Base-by-base conservation (phyloP, 2,888 invertebrate genomes). In the Amorpha juglandis region DNA sequence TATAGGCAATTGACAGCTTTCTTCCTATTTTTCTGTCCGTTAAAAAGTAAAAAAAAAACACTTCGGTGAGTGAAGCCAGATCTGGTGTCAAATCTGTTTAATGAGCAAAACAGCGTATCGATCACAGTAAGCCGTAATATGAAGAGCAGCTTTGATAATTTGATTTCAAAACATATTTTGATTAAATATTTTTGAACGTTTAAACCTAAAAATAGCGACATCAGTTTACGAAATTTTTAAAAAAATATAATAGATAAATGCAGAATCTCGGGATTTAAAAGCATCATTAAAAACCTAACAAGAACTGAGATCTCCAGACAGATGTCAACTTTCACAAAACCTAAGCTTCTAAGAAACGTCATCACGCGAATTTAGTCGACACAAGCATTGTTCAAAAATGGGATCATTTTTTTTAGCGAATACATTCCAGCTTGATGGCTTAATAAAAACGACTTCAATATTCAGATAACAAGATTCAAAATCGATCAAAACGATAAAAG, bases 311-410 rank as follows among this genome's bases (percentile, higher is more conserved):
- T 50, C 50, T 50, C 19, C 50, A 50, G 50, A 19, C 50, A 50
- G 71, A 58, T 58, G 69, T 62, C 68, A 66, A 62, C 67, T 71
- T 71, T 71, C 67, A 67, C 64, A 52, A 58, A 58, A 62, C 68
- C 67, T 19, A 38, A 69, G 63, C 66, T 74, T 71, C 74, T 68
- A n/a, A 58, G 65, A 72, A 71, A 69, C 67, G 69, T 65, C 58
- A 35, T 48, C 58, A 67, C 70, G 63, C 69, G 69, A 69, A 65
- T 75, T 70, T 71, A 71, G 75, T 74, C 75, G 69, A 74, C 72
- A 78, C 66, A 69, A 67, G 64, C 66, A 68, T 58, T 58, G 58
- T 58, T 58, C 70, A 77, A 74, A 69, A 74, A 70, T 70, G 69
- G 64, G 65, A 63, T 70, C 69, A 63, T 55, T 67, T 71, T 71